phyloP scores from a whole-genome alignment of 2,888 invertebrate species.

The Temnothorax ravouxi region DNA sequence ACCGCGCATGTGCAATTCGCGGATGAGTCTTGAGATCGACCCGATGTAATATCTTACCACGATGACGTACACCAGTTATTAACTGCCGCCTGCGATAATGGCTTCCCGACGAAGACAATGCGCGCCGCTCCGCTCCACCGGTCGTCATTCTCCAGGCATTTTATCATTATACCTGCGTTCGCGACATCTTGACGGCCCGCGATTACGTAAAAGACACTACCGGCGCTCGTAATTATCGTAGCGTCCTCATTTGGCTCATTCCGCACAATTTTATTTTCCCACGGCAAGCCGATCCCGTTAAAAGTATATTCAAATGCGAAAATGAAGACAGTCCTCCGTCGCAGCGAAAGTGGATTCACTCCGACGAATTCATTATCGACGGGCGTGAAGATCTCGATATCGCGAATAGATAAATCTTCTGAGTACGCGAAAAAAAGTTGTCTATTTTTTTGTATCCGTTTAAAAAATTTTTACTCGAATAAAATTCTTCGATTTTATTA shows the following conservation, averaged over 20 bases:
- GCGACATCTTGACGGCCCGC: constrained; percentile 33
- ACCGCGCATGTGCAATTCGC: background rate
- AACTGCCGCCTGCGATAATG: constrained; percentile 34
- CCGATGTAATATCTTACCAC: background rate
- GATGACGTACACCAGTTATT: constrained; percentile 43
- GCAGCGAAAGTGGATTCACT: background rate
- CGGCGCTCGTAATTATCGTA: constrained; percentile 27
- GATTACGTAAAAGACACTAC: constrained; percentile 42
- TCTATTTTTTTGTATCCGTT: background rate
- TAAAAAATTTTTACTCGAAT: background rate
- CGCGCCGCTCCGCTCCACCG: constrained; percentile 27
- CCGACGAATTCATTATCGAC: constrained; percentile 1
- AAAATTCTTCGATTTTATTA: background rate
- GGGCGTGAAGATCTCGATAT: background rate
- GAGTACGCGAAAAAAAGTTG: background rate
- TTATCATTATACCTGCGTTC: constrained; percentile 23
- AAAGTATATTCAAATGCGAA: constrained; percentile 28
- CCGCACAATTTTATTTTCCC: constrained; percentile 35
- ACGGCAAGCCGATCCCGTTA: constrained; percentile 11
- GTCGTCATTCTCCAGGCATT: constrained; percentile 27
- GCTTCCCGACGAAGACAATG: constrained; percentile 31
- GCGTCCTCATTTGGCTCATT: constrained; percentile 11
- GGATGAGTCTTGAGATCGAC: background rate
- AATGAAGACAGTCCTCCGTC: background rate
- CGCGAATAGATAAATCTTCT: background rate